Percentiles rank a stretch among this genome's conserved stretches.
Conservation (phyloP, 2,888 invertebrate genomes). For the Scaptomyza polygonia region DNA sequence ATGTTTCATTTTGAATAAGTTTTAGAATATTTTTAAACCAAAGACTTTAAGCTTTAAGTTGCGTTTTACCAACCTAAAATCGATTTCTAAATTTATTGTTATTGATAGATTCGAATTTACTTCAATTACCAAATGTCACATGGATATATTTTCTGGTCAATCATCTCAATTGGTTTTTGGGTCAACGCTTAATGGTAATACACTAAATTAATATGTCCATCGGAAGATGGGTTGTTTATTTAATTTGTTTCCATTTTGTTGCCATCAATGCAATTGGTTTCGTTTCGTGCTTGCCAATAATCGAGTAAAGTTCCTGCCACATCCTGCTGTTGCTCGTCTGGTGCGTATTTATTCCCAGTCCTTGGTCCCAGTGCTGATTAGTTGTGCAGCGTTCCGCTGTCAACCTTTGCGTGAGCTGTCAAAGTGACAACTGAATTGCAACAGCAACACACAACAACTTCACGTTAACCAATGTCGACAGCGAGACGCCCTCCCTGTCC, state of each 20-base stretch:
- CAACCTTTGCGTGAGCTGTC: constrained; percentile 76
- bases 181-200: constrained; percentile 30
- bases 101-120: not conserved
- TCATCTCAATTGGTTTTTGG: constrained; percentile 1
- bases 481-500: constrained; percentile 1
- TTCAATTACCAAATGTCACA: not conserved
- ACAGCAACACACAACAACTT: constrained; percentile 55
- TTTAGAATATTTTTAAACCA: not conserved
- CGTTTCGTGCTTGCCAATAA: constrained; percentile 70
- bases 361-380: constrained; percentile 51
- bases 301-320: constrained; percentile 19
- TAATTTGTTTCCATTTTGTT: constrained; percentile 25
- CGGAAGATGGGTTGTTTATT: constrained; percentile 18
- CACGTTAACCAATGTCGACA: constrained; percentile 66
- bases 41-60: not conserved
- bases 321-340: constrained; percentile 27
- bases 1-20: not conserved
- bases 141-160: not conserved
- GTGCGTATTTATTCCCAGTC: constrained; percentile 19
- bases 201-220: constrained; percentile 31
- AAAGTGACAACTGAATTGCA: constrained; percentile 72
- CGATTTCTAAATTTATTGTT: too few species aligned
- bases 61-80: too few species aligned
- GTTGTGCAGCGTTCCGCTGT: constrained; percentile 47
- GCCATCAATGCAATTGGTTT: constrained; percentile 65